These are phyloP conservation scores for Solenopsis fugax DNA, from an alignment of 1,140 invertebrate genomes.

Conservation along the genomic window DNA sequence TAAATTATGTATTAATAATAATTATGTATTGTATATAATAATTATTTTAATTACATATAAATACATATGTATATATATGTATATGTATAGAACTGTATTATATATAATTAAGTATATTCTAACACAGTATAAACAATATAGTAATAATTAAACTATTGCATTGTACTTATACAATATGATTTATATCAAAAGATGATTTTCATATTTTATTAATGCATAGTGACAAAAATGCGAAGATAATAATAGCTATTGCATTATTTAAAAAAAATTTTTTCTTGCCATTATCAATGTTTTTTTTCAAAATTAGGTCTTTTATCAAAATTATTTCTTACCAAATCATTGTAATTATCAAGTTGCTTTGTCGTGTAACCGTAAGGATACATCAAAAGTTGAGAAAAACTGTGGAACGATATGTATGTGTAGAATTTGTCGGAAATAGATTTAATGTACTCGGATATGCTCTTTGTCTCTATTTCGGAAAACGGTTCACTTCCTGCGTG, in stretches of 20 bases:
- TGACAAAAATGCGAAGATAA: neutral
- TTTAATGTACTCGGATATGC: slow-evolving; percentile 87
- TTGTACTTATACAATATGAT: neutral
- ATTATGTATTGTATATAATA: too few relatives aligned
- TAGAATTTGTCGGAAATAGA: slow-evolving; percentile 87
- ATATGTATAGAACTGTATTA: too few relatives aligned
- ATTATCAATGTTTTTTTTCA: neutral
- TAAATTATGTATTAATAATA: too few relatives aligned
- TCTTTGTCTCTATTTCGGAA: slow-evolving; percentile 87
- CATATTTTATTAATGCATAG: neutral
- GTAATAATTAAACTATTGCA: neutral
- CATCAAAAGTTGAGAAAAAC: slow-evolving; percentile 91
- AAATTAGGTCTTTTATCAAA: neutral
- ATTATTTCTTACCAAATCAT: slow-evolving; percentile 87
- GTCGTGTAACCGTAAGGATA: slow-evolving; percentile 90
- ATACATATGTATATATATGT: too few relatives aligned
- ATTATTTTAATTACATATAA: too few relatives aligned
- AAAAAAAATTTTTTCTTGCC: neutral
- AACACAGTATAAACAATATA: too few relatives aligned
- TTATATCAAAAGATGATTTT: too few relatives aligned
- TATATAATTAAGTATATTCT: too few relatives aligned
- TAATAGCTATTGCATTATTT: neutral
- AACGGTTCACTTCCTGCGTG: slow-evolving; percentile 90
- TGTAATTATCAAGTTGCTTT: slow-evolving; percentile 88
- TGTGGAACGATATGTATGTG: slow-evolving; percentile 92